A percentile compares a stretch with the other conserved stretches of the same genome.
phyloP scores from a whole-genome alignment of 2,113 vertebrate genomes.

The Tauraco erythrolophus region DNA sequence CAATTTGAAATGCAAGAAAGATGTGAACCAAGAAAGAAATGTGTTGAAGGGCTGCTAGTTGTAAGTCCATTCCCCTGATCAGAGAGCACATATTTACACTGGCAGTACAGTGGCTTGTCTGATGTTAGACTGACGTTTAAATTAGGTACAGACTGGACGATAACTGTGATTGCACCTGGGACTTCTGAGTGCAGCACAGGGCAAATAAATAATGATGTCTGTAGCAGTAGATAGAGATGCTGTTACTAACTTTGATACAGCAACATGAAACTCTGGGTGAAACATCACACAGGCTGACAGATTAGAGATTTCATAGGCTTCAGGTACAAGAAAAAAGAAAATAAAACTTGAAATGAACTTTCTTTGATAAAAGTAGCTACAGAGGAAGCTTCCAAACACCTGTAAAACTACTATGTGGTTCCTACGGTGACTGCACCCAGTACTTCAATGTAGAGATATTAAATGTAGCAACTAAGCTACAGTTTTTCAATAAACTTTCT shows the following conservation, averaged over 20 bases:
- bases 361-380: neutral
- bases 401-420: neutral
- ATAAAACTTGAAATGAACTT: slow-evolving; percentile 33
- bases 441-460: neutral
- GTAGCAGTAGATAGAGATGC: slow-evolving; percentile 1
- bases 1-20: neutral
- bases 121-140: slow-evolving; percentile 19
- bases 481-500: neutral
- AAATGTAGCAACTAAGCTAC: neutral
- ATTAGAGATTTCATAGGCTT: slow-evolving; percentile 21
- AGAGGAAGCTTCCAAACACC: neutral
- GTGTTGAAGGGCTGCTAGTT: neutral
- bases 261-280: neutral
- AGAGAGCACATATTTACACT: neutral
- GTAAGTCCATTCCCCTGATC: neutral
- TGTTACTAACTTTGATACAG: slow-evolving; percentile 16
- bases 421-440: neutral
- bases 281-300: slow-evolving; percentile 30
- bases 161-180: slow-evolving; percentile 39
- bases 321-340: slow-evolving; percentile 13
- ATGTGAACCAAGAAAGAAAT: neutral
- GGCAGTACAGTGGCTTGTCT: neutral
- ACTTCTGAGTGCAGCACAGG: slow-evolving; percentile 18
- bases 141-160: neutral
- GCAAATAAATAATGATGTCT: slow-evolving; percentile 54